phyloP scores from a whole-genome alignment of 1,140 invertebrate species.

The Cryptotermes secundus region DNA sequence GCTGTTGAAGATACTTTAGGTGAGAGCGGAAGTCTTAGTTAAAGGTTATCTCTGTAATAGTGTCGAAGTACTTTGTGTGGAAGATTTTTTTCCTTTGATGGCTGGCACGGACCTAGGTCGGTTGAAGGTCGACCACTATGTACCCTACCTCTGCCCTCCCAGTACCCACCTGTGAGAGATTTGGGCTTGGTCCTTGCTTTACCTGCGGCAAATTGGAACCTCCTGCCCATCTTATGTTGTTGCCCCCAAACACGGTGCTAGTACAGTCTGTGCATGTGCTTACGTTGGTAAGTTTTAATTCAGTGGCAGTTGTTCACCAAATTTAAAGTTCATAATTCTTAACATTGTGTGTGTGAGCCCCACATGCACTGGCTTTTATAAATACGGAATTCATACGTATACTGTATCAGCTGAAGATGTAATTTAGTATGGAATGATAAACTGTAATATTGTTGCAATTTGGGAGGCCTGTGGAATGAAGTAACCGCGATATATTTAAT shows the following conservation, averaged over 20 bases:
- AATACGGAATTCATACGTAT: too few relatives aligned
- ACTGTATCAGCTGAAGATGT: too few relatives aligned
- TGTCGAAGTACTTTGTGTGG: background rate
- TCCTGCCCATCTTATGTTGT: background rate
- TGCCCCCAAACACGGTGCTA: background rate
- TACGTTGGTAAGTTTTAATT: too few relatives aligned
- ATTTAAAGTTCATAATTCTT: too few relatives aligned
- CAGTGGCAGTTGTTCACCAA: too few relatives aligned
- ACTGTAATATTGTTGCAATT: too few relatives aligned
- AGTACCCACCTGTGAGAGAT: background rate
- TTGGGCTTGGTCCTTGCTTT: background rate
- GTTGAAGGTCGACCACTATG: background rate
- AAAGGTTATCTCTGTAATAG: background rate
- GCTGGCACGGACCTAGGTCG: constrained; percentile 10
- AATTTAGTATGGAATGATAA: too few relatives aligned
- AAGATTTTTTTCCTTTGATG: background rate
- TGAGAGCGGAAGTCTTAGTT: background rate
- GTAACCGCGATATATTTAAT: too few relatives aligned
- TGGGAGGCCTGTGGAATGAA: too few relatives aligned
- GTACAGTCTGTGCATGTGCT: background rate
- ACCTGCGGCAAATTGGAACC: background rate
- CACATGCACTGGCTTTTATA: too few relatives aligned
- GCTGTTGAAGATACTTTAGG: background rate
- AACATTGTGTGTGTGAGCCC: too few relatives aligned
- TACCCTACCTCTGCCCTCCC: background rate